phyloP scores from a whole-genome alignment of 1,140 invertebrate genomes.

The Penaeus chinensis region DNA sequence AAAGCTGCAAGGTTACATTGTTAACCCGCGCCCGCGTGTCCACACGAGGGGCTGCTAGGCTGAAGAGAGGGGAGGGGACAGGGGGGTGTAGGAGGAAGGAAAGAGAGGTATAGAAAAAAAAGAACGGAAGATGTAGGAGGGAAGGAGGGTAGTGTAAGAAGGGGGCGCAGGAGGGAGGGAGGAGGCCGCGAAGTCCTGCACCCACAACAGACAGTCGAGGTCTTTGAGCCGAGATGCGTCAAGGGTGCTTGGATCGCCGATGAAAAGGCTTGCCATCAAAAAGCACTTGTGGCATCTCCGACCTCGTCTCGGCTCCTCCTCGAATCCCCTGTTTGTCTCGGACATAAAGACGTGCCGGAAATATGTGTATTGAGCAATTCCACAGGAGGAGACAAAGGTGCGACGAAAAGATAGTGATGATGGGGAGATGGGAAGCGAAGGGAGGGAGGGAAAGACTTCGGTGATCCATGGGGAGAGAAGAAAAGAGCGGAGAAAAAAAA shows the following conservation, averaged over 20 bases:
- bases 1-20: too few relatives aligned
- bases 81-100: not conserved
- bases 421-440: conserved; percentile 15
- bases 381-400: not conserved
- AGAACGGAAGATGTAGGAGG: not conserved
- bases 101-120: not conserved
- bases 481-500: not conserved
- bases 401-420: conserved; percentile 6
- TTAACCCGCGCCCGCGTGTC: too few relatives aligned
- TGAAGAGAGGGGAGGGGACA: not conserved
- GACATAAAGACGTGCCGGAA: too few relatives aligned
- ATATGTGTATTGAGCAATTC: not conserved
- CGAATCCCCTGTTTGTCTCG: too few relatives aligned
- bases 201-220: too few relatives aligned
- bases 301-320: too few relatives aligned
- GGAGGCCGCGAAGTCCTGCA: not conserved
- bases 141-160: not conserved
- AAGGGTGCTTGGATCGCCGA: too few relatives aligned
- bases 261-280: too few relatives aligned
- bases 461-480: not conserved
- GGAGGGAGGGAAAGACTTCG: not conserved
- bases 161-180: not conserved
- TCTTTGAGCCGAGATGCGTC: too few relatives aligned
- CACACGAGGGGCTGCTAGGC: too few relatives aligned
- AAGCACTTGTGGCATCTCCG: too few relatives aligned